Evolutionary conservation across 2,797 vertebrate genomes (phyloP).

Genomic region (Muscicapa striata): DNA sequence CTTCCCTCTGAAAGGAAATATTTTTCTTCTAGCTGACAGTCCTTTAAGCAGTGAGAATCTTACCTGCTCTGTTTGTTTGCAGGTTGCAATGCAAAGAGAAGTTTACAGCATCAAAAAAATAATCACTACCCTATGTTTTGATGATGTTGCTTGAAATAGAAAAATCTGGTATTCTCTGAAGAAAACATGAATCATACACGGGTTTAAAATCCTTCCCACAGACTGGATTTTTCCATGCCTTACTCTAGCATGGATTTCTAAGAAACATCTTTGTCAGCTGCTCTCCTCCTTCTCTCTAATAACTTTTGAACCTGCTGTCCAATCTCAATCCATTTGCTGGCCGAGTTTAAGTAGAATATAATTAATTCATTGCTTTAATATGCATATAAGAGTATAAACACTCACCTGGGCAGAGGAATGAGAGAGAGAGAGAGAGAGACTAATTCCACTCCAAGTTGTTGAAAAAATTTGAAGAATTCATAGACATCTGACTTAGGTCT

Average conservation of each 20-base stretch:
- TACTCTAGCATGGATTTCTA: slow-evolving; percentile 19
- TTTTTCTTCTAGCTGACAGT: background rate
- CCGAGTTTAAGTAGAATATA: background rate
- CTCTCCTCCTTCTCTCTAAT: background rate
- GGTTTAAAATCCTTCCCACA: slow-evolving; percentile 31
- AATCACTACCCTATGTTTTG: background rate
- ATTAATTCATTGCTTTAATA: background rate
- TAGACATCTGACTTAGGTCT: background rate
- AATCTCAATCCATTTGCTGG: background rate
- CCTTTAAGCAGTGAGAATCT: background rate
- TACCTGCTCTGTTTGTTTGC: slow-evolving; percentile 3
- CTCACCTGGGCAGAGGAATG: background rate
- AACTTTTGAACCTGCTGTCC: background rate
- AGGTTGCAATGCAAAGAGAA: background rate
- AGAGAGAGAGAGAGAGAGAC: background rate
- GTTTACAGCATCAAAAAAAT: background rate
- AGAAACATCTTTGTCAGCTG: background rate
- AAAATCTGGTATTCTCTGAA: slow-evolving; percentile 44
- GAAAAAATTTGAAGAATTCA: background rate
- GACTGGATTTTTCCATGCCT: slow-evolving; percentile 38
- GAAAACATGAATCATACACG: slow-evolving; percentile 28
- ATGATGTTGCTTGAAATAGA: slow-evolving; percentile 31
- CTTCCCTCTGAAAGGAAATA: background rate
- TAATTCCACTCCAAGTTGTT: background rate
- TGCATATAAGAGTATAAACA: background rate